Evolutionary conservation across 2,888 invertebrate genomes (phyloP).

Genomic region (Scelioninae gen. 1): DNA sequence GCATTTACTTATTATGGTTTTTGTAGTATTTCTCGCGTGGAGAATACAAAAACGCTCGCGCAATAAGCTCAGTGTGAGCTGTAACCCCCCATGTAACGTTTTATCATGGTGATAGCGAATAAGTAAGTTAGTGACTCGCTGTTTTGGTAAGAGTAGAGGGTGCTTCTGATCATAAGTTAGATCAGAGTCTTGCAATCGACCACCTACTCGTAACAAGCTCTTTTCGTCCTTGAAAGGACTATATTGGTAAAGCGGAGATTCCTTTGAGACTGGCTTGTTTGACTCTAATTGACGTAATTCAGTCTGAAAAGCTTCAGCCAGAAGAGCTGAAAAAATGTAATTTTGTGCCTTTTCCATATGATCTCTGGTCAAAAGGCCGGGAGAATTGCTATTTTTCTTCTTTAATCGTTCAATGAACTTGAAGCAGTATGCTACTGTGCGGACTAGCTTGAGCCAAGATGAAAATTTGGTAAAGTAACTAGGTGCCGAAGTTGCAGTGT

Average conservation of each 20-base stretch:
- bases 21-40: neutral
- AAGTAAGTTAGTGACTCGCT: neutral
- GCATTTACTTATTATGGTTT: neutral
- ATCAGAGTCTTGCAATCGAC: neutral
- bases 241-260: neutral
- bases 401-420: too few relatives aligned
- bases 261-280: neutral
- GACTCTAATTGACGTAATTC: neutral
- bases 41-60: neutral
- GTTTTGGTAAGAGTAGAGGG: neutral
- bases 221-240: neutral
- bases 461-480: too few relatives aligned
- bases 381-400: too few relatives aligned
- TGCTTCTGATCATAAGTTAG: neutral
- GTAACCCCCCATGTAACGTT: neutral
- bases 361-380: too few relatives aligned
- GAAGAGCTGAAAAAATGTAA: too few relatives aligned
- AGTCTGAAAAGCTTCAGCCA: too few relatives aligned
- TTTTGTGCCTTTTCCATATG: too few relatives aligned
- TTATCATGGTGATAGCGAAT: neutral
- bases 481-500: too few relatives aligned
- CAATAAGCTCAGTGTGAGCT: neutral
- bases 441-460: too few relatives aligned
- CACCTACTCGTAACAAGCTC: neutral
- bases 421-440: too few relatives aligned